phyloP scores from a whole-genome alignment of 1,140 invertebrate species.

The Helicoverpa armigera region DNA sequence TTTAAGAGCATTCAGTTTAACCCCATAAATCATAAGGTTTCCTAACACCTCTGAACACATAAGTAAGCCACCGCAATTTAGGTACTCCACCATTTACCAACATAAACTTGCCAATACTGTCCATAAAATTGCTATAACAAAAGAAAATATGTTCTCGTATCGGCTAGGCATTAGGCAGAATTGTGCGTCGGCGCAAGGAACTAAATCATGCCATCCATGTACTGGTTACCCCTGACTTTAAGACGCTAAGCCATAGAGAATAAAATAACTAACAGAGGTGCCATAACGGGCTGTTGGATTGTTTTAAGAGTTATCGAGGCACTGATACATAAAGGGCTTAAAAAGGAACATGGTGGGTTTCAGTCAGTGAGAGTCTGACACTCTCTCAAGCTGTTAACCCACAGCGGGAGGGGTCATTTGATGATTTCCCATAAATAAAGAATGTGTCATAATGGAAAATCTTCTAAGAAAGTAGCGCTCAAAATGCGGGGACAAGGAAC shows the following conservation, averaged over 20 bases:
- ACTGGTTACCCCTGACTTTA: neutral
- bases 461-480: too few relatives aligned
- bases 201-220: neutral
- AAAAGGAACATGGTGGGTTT: too few relatives aligned
- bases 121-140: slow-evolving; percentile 8
- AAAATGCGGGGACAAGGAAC: too few relatives aligned
- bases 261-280: too few relatives aligned
- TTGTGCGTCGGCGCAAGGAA: neutral
- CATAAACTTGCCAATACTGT: neutral
- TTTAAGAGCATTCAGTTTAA: neutral
- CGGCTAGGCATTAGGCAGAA: neutral
- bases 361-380: too few relatives aligned
- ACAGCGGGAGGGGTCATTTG: too few relatives aligned
- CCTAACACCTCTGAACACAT: neutral
- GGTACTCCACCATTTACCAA: neutral
- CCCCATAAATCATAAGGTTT: neutral
- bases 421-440: too few relatives aligned
- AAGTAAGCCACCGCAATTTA: neutral
- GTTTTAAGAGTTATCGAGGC: too few relatives aligned
- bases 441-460: too few relatives aligned
- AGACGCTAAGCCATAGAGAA: neutral
- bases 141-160: neutral
- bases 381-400: too few relatives aligned
- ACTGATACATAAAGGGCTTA: too few relatives aligned
- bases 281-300: too few relatives aligned